These are phyloP conservation scores for Hippoglossus stenolepis DNA, from an alignment of 2,113 vertebrate genomes.

Conservation along the genomic window DNA sequence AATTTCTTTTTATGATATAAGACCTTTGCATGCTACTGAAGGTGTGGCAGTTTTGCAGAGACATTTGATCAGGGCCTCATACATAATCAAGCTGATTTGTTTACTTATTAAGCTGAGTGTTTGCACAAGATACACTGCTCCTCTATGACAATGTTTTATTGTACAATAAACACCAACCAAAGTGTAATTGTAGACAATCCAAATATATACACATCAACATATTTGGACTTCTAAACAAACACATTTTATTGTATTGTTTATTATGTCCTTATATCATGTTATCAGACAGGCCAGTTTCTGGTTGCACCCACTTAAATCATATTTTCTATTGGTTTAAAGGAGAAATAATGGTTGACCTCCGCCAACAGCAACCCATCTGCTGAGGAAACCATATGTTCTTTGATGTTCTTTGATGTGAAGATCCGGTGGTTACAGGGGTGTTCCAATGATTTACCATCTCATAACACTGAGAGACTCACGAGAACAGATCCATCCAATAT, in stretches of 20 bases:
- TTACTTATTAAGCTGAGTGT: neutral
- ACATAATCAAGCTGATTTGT: constrained; percentile 1
- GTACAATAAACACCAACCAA: neutral
- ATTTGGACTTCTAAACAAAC: neutral
- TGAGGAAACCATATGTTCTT: neutral
- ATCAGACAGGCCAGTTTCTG: neutral
- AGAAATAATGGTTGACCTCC: neutral
- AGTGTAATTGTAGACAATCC: neutral
- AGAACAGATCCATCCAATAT: neutral
- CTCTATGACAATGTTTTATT: neutral
- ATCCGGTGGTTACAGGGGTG: neutral
- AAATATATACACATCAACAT: neutral
- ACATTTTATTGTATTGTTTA: neutral
- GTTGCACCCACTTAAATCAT: neutral
- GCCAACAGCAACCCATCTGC: neutral
- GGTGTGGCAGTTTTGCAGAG: constrained; percentile 24
- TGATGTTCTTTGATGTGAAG: neutral
- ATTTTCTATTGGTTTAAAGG: neutral
- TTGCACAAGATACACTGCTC: neutral
- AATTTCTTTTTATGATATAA: neutral
- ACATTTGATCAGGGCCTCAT: constrained; percentile 24
- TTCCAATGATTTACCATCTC: neutral
- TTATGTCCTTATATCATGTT: neutral
- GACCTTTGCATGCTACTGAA: constrained; percentile 22
- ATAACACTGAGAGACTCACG: neutral